These are phyloP conservation scores for Mesochorus sp. DNA, from an alignment of 2,888 invertebrate genomes.

Conservation along the genomic window DNA sequence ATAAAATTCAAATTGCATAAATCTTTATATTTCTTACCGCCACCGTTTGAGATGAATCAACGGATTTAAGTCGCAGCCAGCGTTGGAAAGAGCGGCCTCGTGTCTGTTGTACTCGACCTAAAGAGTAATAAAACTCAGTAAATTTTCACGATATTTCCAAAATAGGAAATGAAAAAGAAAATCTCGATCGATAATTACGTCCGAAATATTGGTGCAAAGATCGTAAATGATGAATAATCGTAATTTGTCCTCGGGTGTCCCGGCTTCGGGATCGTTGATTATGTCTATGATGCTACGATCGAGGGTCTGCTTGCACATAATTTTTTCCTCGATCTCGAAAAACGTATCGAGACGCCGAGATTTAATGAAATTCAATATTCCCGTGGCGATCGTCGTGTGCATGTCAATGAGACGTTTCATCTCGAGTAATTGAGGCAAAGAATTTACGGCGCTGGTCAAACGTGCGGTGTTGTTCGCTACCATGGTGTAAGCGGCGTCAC, in stretches of 20 bases:
- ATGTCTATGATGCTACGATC: slow-evolving; percentile 95
- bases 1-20: background rate
- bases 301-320: slow-evolving; percentile 93
- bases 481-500: slow-evolving; percentile 92
- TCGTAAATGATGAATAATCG: slow-evolving; percentile 96
- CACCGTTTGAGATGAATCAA: slow-evolving; percentile 95
- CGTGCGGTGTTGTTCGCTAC: slow-evolving; percentile 96
- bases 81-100: slow-evolving; percentile 89
- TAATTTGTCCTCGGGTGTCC: slow-evolving; percentile 95
- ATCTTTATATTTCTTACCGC: slow-evolving; percentile 88
- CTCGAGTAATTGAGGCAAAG: slow-evolving; percentile 97
- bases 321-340: slow-evolving; percentile 98
- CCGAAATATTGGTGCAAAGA: slow-evolving; percentile 92
- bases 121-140: background rate
- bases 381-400: slow-evolving; percentile 99
- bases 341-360: slow-evolving; percentile 95
- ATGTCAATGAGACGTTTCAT: slow-evolving; percentile 98
- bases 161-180: slow-evolving; percentile 1
- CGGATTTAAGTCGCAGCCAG: slow-evolving; percentile 93
- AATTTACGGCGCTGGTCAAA: slow-evolving; percentile 97
- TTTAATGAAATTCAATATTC: slow-evolving; percentile 92
- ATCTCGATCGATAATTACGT: slow-evolving; percentile 80
- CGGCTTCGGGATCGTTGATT: slow-evolving; percentile 92
- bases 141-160: background rate
- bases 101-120: slow-evolving; percentile 91